These are phyloP conservation scores for Carettochelys insculpta DNA, from an alignment of 2,113 vertebrate genomes.

Conservation along the genomic window DNA sequence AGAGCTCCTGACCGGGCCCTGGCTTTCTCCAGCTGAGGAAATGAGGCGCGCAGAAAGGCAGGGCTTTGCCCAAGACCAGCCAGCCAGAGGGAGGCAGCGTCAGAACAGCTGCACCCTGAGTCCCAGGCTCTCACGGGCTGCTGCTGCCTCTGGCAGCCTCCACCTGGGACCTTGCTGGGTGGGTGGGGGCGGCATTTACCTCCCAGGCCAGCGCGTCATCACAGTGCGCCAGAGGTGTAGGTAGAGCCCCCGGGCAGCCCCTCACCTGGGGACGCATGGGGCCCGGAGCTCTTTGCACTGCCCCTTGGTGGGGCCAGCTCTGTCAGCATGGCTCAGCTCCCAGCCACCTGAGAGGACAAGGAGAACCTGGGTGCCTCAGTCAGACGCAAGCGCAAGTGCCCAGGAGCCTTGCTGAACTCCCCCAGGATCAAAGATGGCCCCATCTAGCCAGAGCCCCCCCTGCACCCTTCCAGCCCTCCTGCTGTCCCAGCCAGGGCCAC, in stretches of 20 bases:
- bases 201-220: too few species aligned
- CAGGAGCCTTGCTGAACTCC: neutral
- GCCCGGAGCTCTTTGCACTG: neutral
- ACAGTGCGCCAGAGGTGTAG: neutral
- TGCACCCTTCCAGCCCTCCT: rapidly evolving
- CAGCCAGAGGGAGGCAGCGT: neutral
- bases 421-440: too few species aligned
- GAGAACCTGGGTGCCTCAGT: neutral
- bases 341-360: neutral
- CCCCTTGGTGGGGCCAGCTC: neutral
- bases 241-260: neutral
- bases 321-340: neutral
- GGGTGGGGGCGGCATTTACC: too few species aligned
- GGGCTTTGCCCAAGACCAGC: neutral
- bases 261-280: slow-evolving; percentile 3
- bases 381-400: neutral
- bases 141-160: neutral
- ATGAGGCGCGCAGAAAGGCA: too few species aligned
- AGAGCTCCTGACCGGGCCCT: too few species aligned
- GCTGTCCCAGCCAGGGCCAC: rapidly evolving
- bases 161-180: too few species aligned
- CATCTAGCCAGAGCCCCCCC: neutral
- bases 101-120: too few species aligned
- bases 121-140: too few species aligned
- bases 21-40: too few species aligned